Base-by-base conservation (phyloP, 2,113 vertebrate genomes). In the Sialia sialis region DNA sequence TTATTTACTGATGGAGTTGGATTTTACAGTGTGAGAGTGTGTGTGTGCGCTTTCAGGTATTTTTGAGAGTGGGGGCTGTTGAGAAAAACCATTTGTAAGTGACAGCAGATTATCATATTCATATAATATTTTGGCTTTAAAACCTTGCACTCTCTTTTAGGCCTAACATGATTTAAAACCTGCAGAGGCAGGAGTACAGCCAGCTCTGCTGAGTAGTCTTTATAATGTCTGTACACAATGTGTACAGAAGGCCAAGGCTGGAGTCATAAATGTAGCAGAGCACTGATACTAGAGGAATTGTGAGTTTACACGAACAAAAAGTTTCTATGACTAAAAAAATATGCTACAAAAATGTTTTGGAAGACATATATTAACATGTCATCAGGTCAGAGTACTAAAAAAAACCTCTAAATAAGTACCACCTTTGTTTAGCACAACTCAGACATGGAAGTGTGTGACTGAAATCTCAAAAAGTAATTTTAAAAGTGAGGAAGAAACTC, bases 41-140 rank as follows among this genome's bases (percentile, higher is more conserved):
- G 54, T 30, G 54, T 39, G 13, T 25, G 16, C 0, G 2, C 46
- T 41, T 68, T 54, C 59, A 73, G 39, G 10, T 10, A 44, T 60
- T 49, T 52, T 27, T 0, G 2, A 6, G 2, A 13, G 20, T 17
- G 56, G 11, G 11, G 21, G 3, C 11, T 16, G 7, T 51, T 46
- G 26, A 84, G 15, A 12, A 75, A 85, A 85, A 51, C 7, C 7
- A 54, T 70, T 52, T 63, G 2, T 69, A 38, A 52, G 7, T 46
- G 29, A 81, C 32, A 70, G 17, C 39, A 82, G 26, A 38, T 38
- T 55, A 26, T 29, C 9, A 13, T 72, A 75, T 51, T 79, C 27
- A 38, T n/a, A n/a, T n/a, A 58, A 20, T 70, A 7, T 13, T 82
- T 84, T 79, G 77, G 22, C 32, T 78, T 87, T 62, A 60, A 67